Evolutionary conservation across 2,797 vertebrate genomes (phyloP).

Genomic region (Odontamblyopus lacepedii): DNA sequence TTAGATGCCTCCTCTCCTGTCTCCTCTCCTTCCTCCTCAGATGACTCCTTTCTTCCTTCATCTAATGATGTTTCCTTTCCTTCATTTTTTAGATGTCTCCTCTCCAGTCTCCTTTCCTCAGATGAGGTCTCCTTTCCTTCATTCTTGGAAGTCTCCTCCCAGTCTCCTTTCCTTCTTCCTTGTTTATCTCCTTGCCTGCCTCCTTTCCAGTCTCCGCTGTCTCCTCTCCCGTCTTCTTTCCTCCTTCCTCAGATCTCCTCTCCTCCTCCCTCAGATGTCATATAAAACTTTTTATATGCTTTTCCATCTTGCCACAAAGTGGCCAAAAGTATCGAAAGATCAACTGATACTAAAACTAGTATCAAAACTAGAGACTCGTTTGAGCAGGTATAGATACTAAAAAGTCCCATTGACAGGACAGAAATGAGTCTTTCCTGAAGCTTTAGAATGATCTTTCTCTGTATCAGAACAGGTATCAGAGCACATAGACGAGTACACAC

Average conservation of each 20-base stretch:
- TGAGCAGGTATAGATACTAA: no score
- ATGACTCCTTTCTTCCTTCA: background rate
- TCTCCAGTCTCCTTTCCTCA: background rate
- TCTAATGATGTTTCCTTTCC: background rate
- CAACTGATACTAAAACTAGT: no score
- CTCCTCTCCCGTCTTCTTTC: background rate
- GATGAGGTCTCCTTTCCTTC: background rate
- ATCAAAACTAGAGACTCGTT: no score
- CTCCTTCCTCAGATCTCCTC: background rate
- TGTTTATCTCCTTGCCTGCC: background rate
- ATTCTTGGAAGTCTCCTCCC: background rate
- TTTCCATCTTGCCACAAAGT: background rate
- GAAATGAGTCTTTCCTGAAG: no score
- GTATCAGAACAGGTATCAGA: no score
- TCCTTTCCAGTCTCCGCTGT: background rate
- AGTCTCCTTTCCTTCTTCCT: background rate
- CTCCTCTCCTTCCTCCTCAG: background rate
- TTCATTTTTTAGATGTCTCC: background rate
- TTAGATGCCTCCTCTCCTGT: background rate
- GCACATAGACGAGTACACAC: no score
- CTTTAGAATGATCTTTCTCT: no score
- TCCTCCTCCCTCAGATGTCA: background rate
- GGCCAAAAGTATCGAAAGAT: no score
- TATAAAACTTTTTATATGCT: background rate
- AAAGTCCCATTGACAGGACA: no score